Base-by-base conservation (phyloP, 1,140 invertebrate genomes). In the Caenorhabditis inopinata region DNA sequence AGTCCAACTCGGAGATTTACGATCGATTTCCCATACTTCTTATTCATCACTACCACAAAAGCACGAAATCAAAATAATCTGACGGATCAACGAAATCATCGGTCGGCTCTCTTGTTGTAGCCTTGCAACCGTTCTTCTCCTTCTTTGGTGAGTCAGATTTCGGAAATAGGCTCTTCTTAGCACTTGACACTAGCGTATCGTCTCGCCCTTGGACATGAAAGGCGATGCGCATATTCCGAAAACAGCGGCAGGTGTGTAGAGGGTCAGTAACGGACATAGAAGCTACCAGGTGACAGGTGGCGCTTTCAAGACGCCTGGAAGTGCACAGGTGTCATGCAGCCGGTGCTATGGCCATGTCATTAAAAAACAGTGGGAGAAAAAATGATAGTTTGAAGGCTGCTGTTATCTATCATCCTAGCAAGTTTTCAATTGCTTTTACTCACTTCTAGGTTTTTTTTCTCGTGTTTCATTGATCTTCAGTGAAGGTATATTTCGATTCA, bases 321-420 rank as follows among this genome's bases (percentile, higher is more conserved):
- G 53, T 21, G 5, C 58, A 68, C 58, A 68, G 58, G 58, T 68
- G 58, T 68, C 58, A 68, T 68, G 58, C 58, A 68, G 58, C 58
- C 32, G 58, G 58, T 32, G 58, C 58, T 32, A 68, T 38, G 58
- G 21, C 32, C 58, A 25, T 68, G 58, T 68, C 58, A 68, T 68
- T 38, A 68, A 68, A 68, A 14, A 42, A 42, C 6, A 42, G 38
- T 7, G 38, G 14, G 38, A 42, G 38, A 14, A 14, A 42, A 42
- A 5, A 42, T 14, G 5, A 7, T n/a, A 23, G n/a, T 51, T 51
- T 51, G 18, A 51, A 23, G 48, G 48, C 12, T 47, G n/a, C n/a
- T n/a, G n/a, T n/a, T n/a, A n/a, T n/a, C n/a, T n/a, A n/a, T n/a
- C n/a, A n/a, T n/a, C n/a, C n/a, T n/a, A n/a, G n/a, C n/a, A n/a